Evolutionary conservation across 2,797 vertebrate species (phyloP).

Genomic region (Crenichthys baileyi): DNA sequence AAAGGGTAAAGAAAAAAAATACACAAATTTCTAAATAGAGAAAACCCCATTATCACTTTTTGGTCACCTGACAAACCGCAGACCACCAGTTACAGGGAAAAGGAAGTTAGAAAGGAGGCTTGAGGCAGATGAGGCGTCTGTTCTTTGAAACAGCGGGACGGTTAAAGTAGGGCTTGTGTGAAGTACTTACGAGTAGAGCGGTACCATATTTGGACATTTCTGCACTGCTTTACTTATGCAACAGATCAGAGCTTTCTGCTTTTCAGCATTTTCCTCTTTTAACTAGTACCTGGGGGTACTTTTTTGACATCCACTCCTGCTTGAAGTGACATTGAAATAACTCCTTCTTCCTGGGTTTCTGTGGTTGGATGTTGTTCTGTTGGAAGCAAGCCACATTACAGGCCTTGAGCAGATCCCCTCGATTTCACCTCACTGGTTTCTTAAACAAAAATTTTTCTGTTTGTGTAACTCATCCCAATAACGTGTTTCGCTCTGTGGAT

Average conservation of each 20-base stretch:
- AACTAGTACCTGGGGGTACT: background rate
- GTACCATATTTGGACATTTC: background rate
- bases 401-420: background rate
- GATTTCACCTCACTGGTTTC: background rate
- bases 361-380: background rate
- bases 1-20: background rate
- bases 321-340: background rate
- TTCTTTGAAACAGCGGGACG: background rate
- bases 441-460: no score
- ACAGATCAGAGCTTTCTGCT: background rate
- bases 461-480: background rate
- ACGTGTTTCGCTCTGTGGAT: background rate
- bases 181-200: background rate
- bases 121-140: background rate
- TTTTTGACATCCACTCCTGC: background rate
- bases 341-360: background rate
- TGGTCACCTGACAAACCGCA: constrained; percentile 12
- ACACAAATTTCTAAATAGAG: background rate
- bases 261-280: background rate
- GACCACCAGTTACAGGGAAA: background rate
- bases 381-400: background rate
- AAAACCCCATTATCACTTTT: background rate
- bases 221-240: background rate
- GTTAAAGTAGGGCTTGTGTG: background rate
- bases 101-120: background rate